A percentile compares a stretch with the other conserved stretches of the same genome.
phyloP scores from a whole-genome alignment of 2,888 invertebrate genomes.

The Cosmia trapezina region DNA sequence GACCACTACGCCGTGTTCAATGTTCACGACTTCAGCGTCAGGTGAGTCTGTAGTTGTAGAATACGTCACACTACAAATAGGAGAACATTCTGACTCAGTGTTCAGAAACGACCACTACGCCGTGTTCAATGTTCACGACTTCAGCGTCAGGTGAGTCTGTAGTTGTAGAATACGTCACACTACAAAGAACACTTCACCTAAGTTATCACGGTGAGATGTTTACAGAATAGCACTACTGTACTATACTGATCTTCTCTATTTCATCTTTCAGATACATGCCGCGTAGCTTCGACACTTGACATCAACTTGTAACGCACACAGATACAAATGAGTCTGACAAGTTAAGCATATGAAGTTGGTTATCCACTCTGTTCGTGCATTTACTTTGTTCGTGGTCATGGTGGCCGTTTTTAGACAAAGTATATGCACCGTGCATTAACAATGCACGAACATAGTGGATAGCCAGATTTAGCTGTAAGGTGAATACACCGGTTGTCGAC shows the following conservation, averaged over 20 bases:
- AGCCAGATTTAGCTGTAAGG: neutral
- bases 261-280: constrained; percentile 82
- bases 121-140: constrained; percentile 83
- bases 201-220: too few species aligned
- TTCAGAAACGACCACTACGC: constrained; percentile 79
- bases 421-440: neutral
- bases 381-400: constrained; percentile 21
- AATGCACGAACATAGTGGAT: constrained; percentile 28
- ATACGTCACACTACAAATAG: constrained; percentile 23
- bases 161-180: neutral
- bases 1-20: constrained; percentile 79
- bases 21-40: constrained; percentile 82
- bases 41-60: neutral
- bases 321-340: constrained; percentile 45
- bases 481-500: constrained; percentile 3
- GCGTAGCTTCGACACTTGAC: constrained; percentile 85
- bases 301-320: constrained; percentile 43
- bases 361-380: constrained; percentile 28
- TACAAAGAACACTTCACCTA: too few species aligned
- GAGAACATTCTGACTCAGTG: constrained; percentile 82
- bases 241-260: neutral
- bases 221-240: too few species aligned
- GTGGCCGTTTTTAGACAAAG: constrained; percentile 24
- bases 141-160: constrained; percentile 78
- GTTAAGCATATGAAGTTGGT: constrained; percentile 30